Conservation (phyloP, 2,797 vertebrate species). For the Lithobates sylvaticus region DNA sequence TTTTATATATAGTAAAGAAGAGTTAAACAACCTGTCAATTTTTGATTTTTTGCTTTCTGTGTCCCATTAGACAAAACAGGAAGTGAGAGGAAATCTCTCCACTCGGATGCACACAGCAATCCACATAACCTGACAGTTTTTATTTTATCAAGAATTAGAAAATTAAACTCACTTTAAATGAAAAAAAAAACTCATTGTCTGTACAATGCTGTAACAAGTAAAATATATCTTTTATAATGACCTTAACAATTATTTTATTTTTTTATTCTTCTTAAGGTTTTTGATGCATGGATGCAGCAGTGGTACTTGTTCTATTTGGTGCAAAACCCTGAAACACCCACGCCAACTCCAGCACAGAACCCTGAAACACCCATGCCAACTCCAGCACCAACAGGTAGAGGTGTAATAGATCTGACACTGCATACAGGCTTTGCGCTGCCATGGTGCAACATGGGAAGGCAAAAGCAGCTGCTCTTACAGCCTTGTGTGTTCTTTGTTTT, state of each 20-base stretch:
- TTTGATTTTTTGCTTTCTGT: too few relatives aligned
- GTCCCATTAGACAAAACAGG: too few relatives aligned
- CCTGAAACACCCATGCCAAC: slow-evolving; percentile 54
- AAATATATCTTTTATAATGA: not conserved
- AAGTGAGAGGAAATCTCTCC: too few relatives aligned
- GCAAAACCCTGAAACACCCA: slow-evolving; percentile 69
- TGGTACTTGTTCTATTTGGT: slow-evolving; percentile 90
- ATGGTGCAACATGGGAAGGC: not conserved
- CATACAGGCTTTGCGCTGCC: not conserved
- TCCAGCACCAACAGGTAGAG: slow-evolving; percentile 43
- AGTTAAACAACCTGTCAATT: too few relatives aligned
- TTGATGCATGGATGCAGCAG: slow-evolving; percentile 86
- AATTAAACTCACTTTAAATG: not conserved
- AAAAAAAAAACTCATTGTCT: not conserved
- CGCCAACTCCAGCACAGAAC: slow-evolving; percentile 69
- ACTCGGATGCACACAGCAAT: not conserved
- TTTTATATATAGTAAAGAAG: too few relatives aligned
- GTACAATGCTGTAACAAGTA: too few relatives aligned
- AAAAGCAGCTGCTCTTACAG: not conserved
- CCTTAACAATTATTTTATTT: too few relatives aligned
- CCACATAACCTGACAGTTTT: too few relatives aligned
- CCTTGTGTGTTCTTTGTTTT: not conserved
- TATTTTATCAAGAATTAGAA: too few relatives aligned
- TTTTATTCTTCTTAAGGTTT: slow-evolving; percentile 71
- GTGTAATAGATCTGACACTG: not conserved